Conservation (phyloP, 2,113 vertebrate species). For the Eonycteris spelaea region DNA sequence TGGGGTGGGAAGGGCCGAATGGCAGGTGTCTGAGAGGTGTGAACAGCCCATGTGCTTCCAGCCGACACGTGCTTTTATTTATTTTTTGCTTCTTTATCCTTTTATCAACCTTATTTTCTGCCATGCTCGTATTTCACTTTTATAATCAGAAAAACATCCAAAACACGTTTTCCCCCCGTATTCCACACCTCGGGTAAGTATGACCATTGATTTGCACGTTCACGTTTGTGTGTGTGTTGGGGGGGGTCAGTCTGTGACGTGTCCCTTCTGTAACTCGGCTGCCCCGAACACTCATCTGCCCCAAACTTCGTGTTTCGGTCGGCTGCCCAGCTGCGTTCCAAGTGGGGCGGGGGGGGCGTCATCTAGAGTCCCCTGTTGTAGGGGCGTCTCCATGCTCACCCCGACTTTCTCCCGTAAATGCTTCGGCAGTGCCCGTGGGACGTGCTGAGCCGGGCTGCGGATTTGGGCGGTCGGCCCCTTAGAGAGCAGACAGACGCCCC, state of each 20-base stretch:
- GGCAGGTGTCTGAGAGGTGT: fast-evolving
- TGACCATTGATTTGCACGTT: neutral
- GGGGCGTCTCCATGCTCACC: too few relatives aligned
- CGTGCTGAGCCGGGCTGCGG: too few relatives aligned
- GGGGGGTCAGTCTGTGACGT: neutral
- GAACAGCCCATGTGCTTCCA: neutral
- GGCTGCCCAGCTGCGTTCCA: neutral
- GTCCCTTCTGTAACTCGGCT: neutral
- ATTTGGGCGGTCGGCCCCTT: too few relatives aligned
- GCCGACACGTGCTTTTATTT: neutral
- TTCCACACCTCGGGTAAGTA: neutral
- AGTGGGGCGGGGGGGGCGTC: neutral
- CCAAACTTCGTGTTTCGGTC: neutral
- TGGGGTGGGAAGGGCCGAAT: fast-evolving
- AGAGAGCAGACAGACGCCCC: too few relatives aligned
- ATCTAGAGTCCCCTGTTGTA: neutral
- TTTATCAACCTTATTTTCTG: neutral
- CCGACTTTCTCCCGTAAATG: neutral
- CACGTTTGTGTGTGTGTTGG: neutral
- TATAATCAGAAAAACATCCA: neutral
- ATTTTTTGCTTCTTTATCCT: neutral
- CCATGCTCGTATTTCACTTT: neutral
- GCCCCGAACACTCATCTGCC: neutral
- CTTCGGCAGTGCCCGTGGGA: fast-evolving
- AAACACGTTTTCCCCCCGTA: neutral